These are phyloP conservation scores for Gallirallus australis DNA, from an alignment of 2,797 vertebrate species.

Conservation along the genomic window DNA sequence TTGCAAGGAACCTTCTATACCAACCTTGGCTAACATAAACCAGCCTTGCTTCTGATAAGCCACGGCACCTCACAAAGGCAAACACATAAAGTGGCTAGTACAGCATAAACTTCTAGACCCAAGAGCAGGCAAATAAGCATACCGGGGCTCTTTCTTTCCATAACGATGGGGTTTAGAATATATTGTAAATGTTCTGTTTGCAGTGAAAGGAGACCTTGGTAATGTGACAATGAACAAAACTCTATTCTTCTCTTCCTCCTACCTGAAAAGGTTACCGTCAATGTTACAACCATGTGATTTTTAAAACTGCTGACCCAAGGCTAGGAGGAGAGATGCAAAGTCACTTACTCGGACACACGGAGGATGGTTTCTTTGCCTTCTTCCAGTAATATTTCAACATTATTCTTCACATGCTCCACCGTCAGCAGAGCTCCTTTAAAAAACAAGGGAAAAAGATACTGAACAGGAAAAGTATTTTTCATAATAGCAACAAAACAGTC, in stretches of 20 bases:
- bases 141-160: not conserved
- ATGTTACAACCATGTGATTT: slow-evolving; percentile 20
- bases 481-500: not conserved
- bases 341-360: slow-evolving; percentile 91
- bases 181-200: not conserved
- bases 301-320: slow-evolving; percentile 54
- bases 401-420: slow-evolving; percentile 89
- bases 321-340: slow-evolving; percentile 55
- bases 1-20: not conserved
- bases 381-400: slow-evolving; percentile 86
- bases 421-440: slow-evolving; percentile 89
- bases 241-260: not conserved
- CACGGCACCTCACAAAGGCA: not conserved
- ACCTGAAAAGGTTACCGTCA: slow-evolving; percentile 30
- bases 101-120: not conserved
- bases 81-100: not conserved
- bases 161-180: not conserved
- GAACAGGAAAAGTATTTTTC: not conserved
- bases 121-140: not conserved
- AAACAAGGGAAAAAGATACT: slow-evolving; percentile 27
- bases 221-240: not conserved
- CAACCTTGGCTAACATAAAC: not conserved
- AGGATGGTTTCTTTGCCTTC: slow-evolving; percentile 94
- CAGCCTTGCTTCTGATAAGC: not conserved
- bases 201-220: not conserved